Evolutionary conservation across 2,888 invertebrate genomes (phyloP).

Genomic region (Cataglyphis albicans): DNA sequence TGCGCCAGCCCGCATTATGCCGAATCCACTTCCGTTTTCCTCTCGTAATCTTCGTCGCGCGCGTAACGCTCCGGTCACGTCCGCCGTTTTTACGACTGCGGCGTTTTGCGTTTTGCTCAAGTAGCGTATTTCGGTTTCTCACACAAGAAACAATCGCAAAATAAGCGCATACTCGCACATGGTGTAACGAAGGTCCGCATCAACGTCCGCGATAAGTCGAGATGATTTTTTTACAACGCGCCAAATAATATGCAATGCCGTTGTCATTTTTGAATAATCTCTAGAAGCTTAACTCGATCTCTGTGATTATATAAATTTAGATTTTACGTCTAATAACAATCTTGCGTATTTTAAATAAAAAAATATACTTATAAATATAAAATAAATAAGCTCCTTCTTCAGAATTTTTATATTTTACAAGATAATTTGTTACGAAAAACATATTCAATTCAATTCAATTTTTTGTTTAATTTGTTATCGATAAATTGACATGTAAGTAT

Average conservation of each 20-base stretch:
- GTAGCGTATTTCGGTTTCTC: conserved; percentile 44
- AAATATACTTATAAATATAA: background rate
- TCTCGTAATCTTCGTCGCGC: conserved; percentile 51
- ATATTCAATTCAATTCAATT: background rate
- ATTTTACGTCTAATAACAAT: background rate
- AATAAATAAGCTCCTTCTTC: background rate
- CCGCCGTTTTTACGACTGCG: conserved; percentile 40
- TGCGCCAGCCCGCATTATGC: conserved; percentile 48
- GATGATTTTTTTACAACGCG: conserved; percentile 10
- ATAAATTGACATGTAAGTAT: background rate
- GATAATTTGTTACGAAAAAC: background rate
- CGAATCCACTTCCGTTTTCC: conserved; percentile 65
- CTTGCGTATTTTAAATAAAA: background rate
- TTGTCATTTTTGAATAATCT: background rate
- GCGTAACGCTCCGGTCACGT: conserved; percentile 44
- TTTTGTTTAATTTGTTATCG: background rate
- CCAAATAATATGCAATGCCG: background rate
- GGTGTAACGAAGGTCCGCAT: background rate
- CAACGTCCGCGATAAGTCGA: conserved; percentile 16
- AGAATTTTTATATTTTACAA: background rate
- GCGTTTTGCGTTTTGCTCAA: conserved; percentile 34
- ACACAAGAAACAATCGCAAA: conserved; percentile 9
- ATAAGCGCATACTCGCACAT: conserved; percentile 22
- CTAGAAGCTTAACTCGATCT: background rate
- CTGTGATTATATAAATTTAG: background rate